Evolutionary conservation across 2,113 vertebrate species (phyloP).

Genomic region (Ctenomys sociabilis): DNA sequence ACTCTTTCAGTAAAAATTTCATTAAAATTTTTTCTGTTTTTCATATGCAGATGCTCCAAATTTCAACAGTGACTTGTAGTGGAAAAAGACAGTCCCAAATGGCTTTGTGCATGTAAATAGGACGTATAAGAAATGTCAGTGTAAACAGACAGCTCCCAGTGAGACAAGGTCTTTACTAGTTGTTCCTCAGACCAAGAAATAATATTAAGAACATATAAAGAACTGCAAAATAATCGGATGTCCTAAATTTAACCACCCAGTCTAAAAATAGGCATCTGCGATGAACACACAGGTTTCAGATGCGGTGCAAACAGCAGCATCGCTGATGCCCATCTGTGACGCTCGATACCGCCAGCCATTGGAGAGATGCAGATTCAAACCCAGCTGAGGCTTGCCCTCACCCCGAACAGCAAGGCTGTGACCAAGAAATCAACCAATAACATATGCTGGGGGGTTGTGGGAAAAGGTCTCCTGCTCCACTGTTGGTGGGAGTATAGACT

Average conservation of each 20-base stretch:
- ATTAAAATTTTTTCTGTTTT: constrained; percentile 21
- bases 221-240: background rate
- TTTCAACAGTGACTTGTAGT: constrained; percentile 68
- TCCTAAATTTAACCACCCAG: background rate
- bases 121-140: constrained; percentile 68
- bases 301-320: too few relatives aligned
- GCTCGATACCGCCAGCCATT: too few relatives aligned
- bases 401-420: too few relatives aligned
- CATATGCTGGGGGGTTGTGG: too few relatives aligned
- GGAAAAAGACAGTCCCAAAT: constrained; percentile 71
- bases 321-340: too few relatives aligned
- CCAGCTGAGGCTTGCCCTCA: too few relatives aligned
- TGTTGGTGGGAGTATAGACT: too few relatives aligned
- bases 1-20: background rate
- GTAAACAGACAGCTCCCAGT: background rate
- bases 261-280: background rate
- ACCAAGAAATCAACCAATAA: too few relatives aligned
- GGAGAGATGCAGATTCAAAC: too few relatives aligned
- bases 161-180: background rate
- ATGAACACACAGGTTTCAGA: background rate
- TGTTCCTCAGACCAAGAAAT: background rate
- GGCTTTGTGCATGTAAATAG: constrained; percentile 67
- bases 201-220: background rate
- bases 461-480: too few relatives aligned
- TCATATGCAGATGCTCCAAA: constrained; percentile 17